Percentiles rank a stretch among this genome's conserved stretches.
phyloP scores from a whole-genome alignment of 1,140 invertebrate genomes.

The Diprion similis region DNA sequence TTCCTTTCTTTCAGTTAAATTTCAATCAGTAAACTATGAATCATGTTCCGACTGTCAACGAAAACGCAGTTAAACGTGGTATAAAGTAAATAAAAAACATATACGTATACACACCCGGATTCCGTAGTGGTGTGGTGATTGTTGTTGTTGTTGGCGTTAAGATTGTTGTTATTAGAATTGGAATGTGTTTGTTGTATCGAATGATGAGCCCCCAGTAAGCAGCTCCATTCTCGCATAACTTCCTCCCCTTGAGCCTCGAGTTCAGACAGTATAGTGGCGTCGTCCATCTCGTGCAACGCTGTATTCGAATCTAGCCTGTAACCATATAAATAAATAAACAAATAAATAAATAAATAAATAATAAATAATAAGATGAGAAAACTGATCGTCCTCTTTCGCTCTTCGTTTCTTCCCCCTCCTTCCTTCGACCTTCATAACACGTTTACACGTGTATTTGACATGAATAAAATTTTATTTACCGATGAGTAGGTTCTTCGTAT shows the following conservation, averaged over 20 bases:
- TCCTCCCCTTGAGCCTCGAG: slow-evolving; percentile 62
- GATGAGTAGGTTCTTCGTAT: slow-evolving; percentile 71
- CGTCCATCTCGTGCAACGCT: slow-evolving; percentile 60
- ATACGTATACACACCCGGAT: slow-evolving; percentile 52
- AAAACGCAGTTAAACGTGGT: too few species aligned
- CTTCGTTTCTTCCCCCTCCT: too few species aligned
- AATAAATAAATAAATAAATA: slow-evolving; percentile 21
- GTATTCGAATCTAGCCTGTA: slow-evolving; percentile 57
- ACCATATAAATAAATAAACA: slow-evolving; percentile 24
- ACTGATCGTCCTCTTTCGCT: neutral
- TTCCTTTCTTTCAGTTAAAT: too few species aligned
- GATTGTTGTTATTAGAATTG: slow-evolving; percentile 54
- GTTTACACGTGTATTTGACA: too few species aligned
- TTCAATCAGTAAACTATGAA: too few species aligned
- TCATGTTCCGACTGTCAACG: too few species aligned
- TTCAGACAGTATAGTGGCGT: slow-evolving; percentile 61
- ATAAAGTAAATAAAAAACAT: neutral
- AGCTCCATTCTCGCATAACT: slow-evolving; percentile 65
- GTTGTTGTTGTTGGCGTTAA: slow-evolving; percentile 52
- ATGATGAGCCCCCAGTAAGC: slow-evolving; percentile 58
- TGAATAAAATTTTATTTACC: slow-evolving; percentile 54
- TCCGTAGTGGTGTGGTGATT: slow-evolving; percentile 45
- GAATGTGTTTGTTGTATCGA: slow-evolving; percentile 37
- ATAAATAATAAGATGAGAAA: slow-evolving; percentile 3
- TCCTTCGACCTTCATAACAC: too few species aligned